Conservation (phyloP, 2,797 vertebrate species). For the Prunella strophiata region DNA sequence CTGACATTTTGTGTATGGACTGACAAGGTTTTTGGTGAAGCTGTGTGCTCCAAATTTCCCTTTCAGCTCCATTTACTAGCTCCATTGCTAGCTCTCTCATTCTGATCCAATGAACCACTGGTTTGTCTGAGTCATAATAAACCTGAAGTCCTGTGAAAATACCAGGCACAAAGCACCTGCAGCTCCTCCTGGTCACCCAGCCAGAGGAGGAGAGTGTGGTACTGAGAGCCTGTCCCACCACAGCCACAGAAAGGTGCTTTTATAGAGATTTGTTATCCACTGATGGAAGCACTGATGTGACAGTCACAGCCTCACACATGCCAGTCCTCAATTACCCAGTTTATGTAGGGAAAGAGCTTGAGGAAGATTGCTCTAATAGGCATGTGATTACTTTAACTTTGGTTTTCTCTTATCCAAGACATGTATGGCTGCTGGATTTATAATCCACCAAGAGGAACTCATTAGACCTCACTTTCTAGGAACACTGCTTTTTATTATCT, state of each 20-base stretch:
- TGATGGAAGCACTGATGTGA: background rate
- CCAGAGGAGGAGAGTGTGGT: background rate
- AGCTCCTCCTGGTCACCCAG: background rate
- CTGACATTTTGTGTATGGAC: background rate
- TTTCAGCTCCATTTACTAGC: background rate
- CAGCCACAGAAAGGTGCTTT: background rate
- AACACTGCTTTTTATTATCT: background rate
- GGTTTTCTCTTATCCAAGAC: background rate
- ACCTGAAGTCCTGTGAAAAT: background rate
- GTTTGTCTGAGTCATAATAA: rapidly evolving
- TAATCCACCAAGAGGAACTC: background rate
- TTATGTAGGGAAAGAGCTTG: background rate
- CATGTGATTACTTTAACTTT: background rate
- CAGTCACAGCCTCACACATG: background rate
- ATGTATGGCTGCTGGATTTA: background rate
- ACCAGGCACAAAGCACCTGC: background rate
- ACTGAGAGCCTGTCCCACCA: background rate
- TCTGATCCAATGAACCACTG: background rate
- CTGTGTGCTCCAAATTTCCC: background rate
- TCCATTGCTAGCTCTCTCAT: background rate
- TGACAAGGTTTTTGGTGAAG: background rate
- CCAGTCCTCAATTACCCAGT: background rate
- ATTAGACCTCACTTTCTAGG: background rate
- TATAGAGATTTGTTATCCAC: background rate
- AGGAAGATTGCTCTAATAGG: background rate